Conservation (phyloP, 2,888 invertebrate genomes). For the Plusia festucae region DNA sequence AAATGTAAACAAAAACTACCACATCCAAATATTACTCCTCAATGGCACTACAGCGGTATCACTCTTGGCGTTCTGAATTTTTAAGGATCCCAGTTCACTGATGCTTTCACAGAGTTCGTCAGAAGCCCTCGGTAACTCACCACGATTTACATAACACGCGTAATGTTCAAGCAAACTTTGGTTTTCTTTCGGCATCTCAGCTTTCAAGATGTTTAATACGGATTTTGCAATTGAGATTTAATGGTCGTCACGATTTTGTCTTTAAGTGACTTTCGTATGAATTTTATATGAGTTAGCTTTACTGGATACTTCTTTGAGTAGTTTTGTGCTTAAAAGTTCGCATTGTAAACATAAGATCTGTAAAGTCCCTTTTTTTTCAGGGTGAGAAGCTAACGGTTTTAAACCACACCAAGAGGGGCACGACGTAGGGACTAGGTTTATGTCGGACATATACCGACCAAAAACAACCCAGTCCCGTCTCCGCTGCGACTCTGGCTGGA, state of each 20-base stretch:
- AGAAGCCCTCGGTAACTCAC: constrained; percentile 59
- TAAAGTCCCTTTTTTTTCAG: too few species aligned
- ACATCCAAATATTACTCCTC: constrained; percentile 29
- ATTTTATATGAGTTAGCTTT: not conserved
- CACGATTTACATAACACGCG: constrained; percentile 81
- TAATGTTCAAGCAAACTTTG: constrained; percentile 75
- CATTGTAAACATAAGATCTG: too few species aligned
- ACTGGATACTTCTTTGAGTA: not conserved
- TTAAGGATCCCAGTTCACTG: constrained; percentile 74
- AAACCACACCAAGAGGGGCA: too few species aligned
- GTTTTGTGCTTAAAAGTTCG: not conserved
- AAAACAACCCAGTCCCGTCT: too few species aligned
- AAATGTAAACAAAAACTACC: constrained; percentile 20
- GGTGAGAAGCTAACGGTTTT: too few species aligned
- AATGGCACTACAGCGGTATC: constrained; percentile 57
- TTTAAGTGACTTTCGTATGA: not conserved
- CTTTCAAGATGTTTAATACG: constrained; percentile 49
- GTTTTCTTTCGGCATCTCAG: constrained; percentile 59
- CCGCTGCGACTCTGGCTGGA: too few species aligned
- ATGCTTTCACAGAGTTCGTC: constrained; percentile 77
- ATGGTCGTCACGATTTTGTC: not conserved
- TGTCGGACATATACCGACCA: too few species aligned
- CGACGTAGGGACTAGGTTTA: too few species aligned
- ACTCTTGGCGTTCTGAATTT: constrained; percentile 79
- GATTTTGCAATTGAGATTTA: constrained; percentile 35